These are phyloP conservation scores for Dromius quadrimaculatus DNA, from an alignment of 2,888 invertebrate species.

Conservation along the genomic window DNA sequence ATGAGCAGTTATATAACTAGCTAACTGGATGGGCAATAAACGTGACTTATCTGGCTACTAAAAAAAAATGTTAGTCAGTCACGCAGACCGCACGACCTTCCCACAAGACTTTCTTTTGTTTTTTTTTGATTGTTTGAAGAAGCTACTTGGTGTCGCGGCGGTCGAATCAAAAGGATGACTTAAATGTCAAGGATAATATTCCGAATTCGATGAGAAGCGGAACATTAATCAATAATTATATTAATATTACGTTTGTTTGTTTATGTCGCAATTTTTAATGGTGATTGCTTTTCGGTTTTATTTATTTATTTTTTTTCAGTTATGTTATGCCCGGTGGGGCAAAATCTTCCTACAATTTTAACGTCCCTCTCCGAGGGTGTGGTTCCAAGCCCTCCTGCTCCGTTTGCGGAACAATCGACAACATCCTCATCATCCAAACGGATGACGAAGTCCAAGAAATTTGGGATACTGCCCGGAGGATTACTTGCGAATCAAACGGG, in stretches of 20 bases:
- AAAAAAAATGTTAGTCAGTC: conserved; percentile 4
- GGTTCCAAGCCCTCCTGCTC: conserved; percentile 74
- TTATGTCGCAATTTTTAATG: too few relatives aligned
- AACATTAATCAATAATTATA: too few relatives aligned
- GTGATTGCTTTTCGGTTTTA: too few relatives aligned
- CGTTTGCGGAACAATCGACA: conserved; percentile 74
- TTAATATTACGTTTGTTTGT: too few relatives aligned
- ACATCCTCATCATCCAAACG: conserved; percentile 76
- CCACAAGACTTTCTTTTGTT: conserved; percentile 28
- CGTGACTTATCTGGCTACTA: conserved; percentile 27
- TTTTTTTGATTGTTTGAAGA: conserved; percentile 1
- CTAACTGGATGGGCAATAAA: conserved; percentile 1
- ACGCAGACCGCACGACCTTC: conserved; percentile 38
- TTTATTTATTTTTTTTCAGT: too few relatives aligned
- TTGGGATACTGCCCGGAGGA: conserved; percentile 76
- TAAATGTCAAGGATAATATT: conserved; percentile 42
- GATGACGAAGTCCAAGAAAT: conserved; percentile 77
- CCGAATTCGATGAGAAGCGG: too few relatives aligned
- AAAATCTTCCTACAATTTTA: conserved; percentile 71
- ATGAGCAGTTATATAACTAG: conserved; percentile 27
- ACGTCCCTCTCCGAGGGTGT: conserved; percentile 75
- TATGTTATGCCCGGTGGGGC: conserved; percentile 73
- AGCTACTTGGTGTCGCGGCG: not conserved
- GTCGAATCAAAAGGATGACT: not conserved
- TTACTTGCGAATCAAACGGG: conserved; percentile 66